Base-by-base conservation (phyloP, 1,140 invertebrate species). In the Holotrichia oblita region DNA sequence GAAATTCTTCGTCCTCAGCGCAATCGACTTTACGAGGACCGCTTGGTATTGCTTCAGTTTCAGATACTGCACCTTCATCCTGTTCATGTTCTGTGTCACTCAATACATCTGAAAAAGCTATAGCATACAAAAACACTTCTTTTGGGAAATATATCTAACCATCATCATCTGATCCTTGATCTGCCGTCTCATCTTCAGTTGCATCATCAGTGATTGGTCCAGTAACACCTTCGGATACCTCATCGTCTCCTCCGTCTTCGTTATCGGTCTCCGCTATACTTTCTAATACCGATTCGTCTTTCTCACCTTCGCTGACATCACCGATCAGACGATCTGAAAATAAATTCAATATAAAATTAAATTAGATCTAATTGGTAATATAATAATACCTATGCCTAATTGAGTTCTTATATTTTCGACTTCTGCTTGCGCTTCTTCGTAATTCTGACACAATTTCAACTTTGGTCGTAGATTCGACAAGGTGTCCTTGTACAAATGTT, bases 1-100 rank as follows among this genome's bases (percentile, higher is more conserved):
- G 91, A 85, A 99, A 99, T 83, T 98, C 97, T 14, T 97, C 92
- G 87, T 99, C 97, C 87, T 98, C 97, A 0, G 85, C 80, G 80
- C 86, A 87, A 8, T 83, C 83, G 0, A 86, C 80, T 64, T 83
- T 85, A 72, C 81, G 82, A 10, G 86, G 86, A 8, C 81, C 86
- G 79, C 83, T 86, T 0, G 85, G 85, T 73, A 87, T 84, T 3
- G 86, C 86, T 48, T 85, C 79, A 0, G 83, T 85, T 79, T 86
- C 85, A 1, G 85, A 86, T 12, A 85, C 85, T 59, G 80, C 81
- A 6, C 84, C 84, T n/a, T 83, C 83, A 72, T 85, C 82, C n/a
- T 79, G 69, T 34, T 81, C 78, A 7, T 72, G 55, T 55, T 80
- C 79, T 8, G 80, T 80, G 76, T 86, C 85, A 20, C 83, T 84